Evolutionary conservation across 2,888 invertebrate genomes (phyloP).

Genomic region (Apeira syringaria): DNA sequence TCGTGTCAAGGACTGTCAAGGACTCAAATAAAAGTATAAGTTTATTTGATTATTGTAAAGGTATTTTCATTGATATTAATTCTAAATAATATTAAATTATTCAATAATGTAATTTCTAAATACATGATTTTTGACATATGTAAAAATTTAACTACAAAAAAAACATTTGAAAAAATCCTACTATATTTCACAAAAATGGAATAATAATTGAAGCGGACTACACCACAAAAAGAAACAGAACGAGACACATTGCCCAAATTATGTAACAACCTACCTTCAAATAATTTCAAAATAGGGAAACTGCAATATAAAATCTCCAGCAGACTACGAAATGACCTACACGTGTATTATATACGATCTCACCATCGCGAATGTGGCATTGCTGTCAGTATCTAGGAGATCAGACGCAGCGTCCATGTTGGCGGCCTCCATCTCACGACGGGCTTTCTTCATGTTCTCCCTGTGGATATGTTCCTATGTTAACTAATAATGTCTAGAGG

Average conservation of each 20-base stretch:
- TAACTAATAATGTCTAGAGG: not conserved
- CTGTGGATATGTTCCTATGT: not conserved
- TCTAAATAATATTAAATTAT: not conserved
- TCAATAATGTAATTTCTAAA: too few species aligned
- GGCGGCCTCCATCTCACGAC: constrained; percentile 93
- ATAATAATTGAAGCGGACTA: not conserved
- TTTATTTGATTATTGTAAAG: too few species aligned
- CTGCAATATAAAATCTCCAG: constrained; percentile 18
- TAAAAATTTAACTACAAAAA: too few species aligned
- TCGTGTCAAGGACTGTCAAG: too few species aligned
- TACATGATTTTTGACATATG: too few species aligned
- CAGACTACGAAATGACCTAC: constrained; percentile 14
- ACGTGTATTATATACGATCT: constrained; percentile 60
- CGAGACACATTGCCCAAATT: not conserved
- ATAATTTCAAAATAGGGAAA: constrained; percentile 12
- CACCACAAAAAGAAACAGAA: not conserved
- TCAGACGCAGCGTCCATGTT: constrained; percentile 94
- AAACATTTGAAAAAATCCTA: too few species aligned
- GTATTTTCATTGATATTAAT: too few species aligned
- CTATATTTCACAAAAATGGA: not conserved
- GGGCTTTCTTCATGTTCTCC: constrained; percentile 95
- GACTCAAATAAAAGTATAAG: too few species aligned
- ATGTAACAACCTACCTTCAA: not conserved
- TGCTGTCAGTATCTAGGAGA: constrained; percentile 93
- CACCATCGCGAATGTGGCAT: constrained; percentile 97